Base-by-base conservation (phyloP, 2,888 invertebrate genomes). In the Eilema caniola region DNA sequence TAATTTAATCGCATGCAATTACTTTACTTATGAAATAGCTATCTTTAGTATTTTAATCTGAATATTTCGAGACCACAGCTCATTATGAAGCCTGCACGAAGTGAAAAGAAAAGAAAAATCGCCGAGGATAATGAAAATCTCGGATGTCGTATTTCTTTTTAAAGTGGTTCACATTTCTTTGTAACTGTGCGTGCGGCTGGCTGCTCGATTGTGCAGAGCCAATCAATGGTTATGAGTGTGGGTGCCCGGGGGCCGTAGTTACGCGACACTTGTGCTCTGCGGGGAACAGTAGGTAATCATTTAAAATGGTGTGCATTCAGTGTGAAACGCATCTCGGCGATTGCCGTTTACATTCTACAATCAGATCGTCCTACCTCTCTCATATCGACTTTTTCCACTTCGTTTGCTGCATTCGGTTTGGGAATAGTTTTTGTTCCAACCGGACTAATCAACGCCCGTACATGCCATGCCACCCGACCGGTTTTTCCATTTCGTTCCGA, bases 371-470 rank as follows among this genome's bases (percentile, higher is more conserved):
- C 87, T 86, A 85, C 82, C 84, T 85, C 89, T 85, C 88, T 88
- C 90, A 92, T 94, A 94, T 94, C 91, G 94, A 93, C 92, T 93
- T 93, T 94, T 94, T 95, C 93, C 93, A 89, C 93, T 92, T 93
- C 93, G 92, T 91, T 94, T 92, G 90, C 90, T 92, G 89, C 91
- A 82, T 85, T 84, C 89, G 86, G 90, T 93, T 93, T 88, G 91
- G 91, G 91, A 92, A 94, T 94, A 94, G 93, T 94, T 94, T 94
- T 92, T 93, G 91, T 93, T 93, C 89, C 91, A 86, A 85, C 88
- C 88, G 88, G 87, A 92, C 93, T 95, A 95, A 95, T 94, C 94
- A 94, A 94, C 92, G 92, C 90, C 87, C 84, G 90, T 88, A 90
- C 90, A 90, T 89, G 86, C 87, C 83, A 86, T n/a, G n/a, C n/a